These are phyloP conservation scores for Anseranas semipalmata DNA, from an alignment of 2,113 vertebrate species.

Conservation along the genomic window DNA sequence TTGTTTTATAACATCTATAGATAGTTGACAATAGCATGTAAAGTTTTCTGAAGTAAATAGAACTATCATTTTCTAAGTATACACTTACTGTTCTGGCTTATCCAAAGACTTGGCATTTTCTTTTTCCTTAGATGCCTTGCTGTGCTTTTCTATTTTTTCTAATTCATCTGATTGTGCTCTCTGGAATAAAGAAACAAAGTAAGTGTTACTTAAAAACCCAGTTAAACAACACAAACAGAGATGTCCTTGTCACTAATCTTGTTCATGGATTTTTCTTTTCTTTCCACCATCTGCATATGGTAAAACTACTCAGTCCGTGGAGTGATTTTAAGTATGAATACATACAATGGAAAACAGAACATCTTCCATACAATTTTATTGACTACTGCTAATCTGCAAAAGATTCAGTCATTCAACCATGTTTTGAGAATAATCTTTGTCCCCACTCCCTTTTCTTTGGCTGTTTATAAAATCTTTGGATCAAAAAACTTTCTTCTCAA, in stretches of 20 bases:
- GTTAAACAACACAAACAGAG: not conserved
- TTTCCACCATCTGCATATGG: not conserved
- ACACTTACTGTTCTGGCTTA: conserved; percentile 95
- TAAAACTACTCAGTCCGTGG: conserved; percentile 42
- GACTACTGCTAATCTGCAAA: conserved; percentile 43
- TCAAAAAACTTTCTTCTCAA: conserved; percentile 15
- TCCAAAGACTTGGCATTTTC: conserved; percentile 89
- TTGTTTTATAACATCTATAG: not conserved
- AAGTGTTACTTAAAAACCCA: not conserved
- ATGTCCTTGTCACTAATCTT: conserved; percentile 44
- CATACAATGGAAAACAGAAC: conserved; percentile 75
- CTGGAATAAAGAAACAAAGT: conserved; percentile 70
- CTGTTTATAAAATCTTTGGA: conserved; percentile 1
- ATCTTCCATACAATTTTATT: conserved; percentile 34
- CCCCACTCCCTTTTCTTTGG: not conserved
- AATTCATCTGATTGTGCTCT: conserved; percentile 92
- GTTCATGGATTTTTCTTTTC: conserved; percentile 4
- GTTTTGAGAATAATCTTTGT: not conserved
- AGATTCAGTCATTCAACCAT: conserved; percentile 14
- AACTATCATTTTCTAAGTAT: not conserved
- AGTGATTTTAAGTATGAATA: conserved; percentile 79
- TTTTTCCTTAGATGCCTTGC: conserved; percentile 87
- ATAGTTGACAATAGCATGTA: not conserved
- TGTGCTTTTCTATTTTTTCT: conserved; percentile 90
- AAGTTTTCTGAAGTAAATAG: not conserved